Base-by-base conservation (phyloP, 2,888 invertebrate species). In the Syrphus vitripennis region DNA sequence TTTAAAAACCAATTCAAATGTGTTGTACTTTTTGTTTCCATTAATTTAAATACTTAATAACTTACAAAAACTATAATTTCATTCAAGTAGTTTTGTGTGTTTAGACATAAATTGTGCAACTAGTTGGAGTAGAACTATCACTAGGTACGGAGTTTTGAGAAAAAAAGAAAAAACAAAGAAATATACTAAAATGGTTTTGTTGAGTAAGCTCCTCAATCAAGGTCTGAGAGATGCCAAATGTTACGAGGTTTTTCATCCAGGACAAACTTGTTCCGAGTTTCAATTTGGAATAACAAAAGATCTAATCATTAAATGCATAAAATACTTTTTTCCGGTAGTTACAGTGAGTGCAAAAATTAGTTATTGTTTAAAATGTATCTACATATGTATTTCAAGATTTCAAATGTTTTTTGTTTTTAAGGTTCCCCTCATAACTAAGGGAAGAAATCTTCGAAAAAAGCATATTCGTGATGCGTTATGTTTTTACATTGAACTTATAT, bases 261-360 rank as follows among this genome's bases (percentile, higher is more conserved):
- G 76, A 16, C 81, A 86, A 5, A 77, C 88, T 21, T 91, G 91
- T 57, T 45, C 7, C 4, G 34, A 76, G 2, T 84, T 89, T 34
- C 42, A 88, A 1, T 19, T 87, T 0, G 63, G 76, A 7, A 88
- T 89, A 71, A 9, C 63, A 14, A 2, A 3, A 9, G 88, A 87
- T 42, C 12, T 84, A 3, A 31, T 83, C 55, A n/a, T n/a, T n/a
- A 89, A 89, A 10, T 89, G 89, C 83, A 45, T 87, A 0, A 90
- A 90, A 71, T 90, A 89, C 37, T 90, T 89, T 83, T 74, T 88
- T 14, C 90, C 90, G 1, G 61, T 90, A 57, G 88, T 87, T 12
- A 4, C 89, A n/a, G 89, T 89, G 87, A 89, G 89, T 80, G 26
- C n/a, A n/a, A n/a, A n/a, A 59, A 14, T 21, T 21, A 4, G 40